phyloP scores from a whole-genome alignment of 23 tunicate genomes.

The Ascidia mentula region DNA sequence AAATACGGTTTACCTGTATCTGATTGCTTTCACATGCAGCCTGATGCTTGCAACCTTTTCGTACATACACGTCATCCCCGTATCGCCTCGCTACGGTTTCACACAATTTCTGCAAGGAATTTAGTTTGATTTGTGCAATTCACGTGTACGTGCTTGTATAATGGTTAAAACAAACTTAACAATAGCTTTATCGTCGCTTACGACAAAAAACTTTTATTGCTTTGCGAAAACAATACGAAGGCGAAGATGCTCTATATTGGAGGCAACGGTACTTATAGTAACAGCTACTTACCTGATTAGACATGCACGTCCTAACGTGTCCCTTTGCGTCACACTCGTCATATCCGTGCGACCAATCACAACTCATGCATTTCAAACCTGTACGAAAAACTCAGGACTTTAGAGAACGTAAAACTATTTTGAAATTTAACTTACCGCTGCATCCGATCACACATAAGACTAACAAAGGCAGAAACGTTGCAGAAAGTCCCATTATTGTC shows the following conservation, averaged over 20 bases:
- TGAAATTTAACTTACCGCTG: too few relatives aligned
- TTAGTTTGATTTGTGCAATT: background rate
- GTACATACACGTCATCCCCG: background rate
- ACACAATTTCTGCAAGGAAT: background rate
- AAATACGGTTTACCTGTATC: background rate
- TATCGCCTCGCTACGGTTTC: background rate
- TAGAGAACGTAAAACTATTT: too few relatives aligned
- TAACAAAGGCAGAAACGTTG: too few relatives aligned
- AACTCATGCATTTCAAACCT: background rate
- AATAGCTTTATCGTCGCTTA: too few relatives aligned
- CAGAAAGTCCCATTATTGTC: too few relatives aligned
- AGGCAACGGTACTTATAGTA: background rate
- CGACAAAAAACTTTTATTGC: background rate
- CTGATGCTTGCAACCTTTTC: background rate
- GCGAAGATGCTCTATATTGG: background rate
- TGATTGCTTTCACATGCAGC: background rate
- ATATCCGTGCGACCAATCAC: background rate
- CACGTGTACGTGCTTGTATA: background rate
- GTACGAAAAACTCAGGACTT: background rate
- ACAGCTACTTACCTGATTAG: background rate
- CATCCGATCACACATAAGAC: too few relatives aligned
- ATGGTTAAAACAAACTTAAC: too few relatives aligned
- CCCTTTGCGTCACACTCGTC: background rate
- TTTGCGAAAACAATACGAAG: background rate
- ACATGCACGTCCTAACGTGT: background rate